Base-by-base conservation (phyloP, 2,888 invertebrate genomes). In the Synanthedon formicaeformis region DNA sequence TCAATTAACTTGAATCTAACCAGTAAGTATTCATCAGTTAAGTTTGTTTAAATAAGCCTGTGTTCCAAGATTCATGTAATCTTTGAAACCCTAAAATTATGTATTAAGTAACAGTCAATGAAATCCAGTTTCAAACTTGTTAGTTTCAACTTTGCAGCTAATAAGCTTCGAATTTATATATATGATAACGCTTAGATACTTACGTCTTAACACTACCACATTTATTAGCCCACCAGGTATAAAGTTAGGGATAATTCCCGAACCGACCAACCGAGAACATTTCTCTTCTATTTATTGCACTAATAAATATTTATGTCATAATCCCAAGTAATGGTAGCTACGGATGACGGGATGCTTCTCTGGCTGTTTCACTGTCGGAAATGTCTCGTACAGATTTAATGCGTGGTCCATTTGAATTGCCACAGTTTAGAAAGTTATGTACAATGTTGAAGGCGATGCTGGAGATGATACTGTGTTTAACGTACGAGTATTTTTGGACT, bases 231-330 rank as follows among this genome's bases (percentile, higher is more conserved):
- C 57, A 57, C 59, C 63, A 62, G 59, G 63, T 61, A 65, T 72
- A 73, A 73, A 72, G 66, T 71, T 61, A 55, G 61, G 67, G 71
- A 72, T 73, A 73, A 73, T 69, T 66, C 67, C 67, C 53, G 59
- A 66, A 58, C 63, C 59, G 53, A 23, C 41, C 13, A 48, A 13
- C 55, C 55, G 68, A 65, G 66, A 67, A 62, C 60, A 59, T 65
- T 66, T 61, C 64, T 64, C 66, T 63, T 63, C 64, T 73, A 77
- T 79, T 78, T 78, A 78, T 75, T 70, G 68, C 66, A 56, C 66
- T 75, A 68, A 77, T 77, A 74, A 75, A 76, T 78, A 76, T 78
- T 78, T 76, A 77, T 76, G 71, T 75, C 75, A 79, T 79, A 79
- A 79, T 79, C 76, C 73, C 59, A 66, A 67, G 71, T 72, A 74